Evolutionary conservation across 1,140 invertebrate species (phyloP).

Genomic region (Apocrypta bakeri): DNA sequence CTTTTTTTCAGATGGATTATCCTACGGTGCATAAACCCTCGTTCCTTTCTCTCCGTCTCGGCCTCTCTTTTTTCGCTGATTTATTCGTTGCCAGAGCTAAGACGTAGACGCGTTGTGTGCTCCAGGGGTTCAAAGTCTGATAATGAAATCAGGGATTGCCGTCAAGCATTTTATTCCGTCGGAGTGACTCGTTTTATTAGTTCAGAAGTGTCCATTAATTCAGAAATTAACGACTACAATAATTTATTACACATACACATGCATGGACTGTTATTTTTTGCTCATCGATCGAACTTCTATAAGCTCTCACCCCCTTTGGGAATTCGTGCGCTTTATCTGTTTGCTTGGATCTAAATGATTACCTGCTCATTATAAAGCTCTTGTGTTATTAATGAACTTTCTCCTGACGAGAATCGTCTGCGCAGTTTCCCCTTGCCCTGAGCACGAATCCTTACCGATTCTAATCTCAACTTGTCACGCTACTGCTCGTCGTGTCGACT

Average conservation of each 20-base stretch:
- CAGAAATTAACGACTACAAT: neutral
- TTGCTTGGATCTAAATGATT: constrained; percentile 17
- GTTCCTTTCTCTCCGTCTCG: neutral
- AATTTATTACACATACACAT: too few relatives aligned
- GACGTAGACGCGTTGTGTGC: neutral
- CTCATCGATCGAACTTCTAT: neutral
- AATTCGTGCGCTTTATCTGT: constrained; percentile 29
- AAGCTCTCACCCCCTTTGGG: neutral
- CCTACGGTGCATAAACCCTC: neutral
- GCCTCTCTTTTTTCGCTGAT: neutral
- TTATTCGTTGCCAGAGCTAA: neutral
- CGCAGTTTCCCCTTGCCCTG: neutral
- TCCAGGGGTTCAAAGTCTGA: neutral
- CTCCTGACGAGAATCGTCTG: neutral
- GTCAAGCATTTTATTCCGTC: neutral
- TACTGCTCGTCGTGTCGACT: neutral
- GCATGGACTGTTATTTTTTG: neutral
- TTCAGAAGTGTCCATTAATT: neutral
- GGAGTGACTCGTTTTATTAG: neutral
- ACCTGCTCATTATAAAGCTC: constrained; percentile 14
- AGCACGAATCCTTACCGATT: neutral
- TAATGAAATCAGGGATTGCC: neutral
- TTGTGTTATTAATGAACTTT: constrained; percentile 28
- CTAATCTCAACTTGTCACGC: neutral
- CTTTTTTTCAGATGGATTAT: neutral